Evolutionary conservation across 2,888 invertebrate species (phyloP), one percentile per base, ranked within the genome.

Genomic region (Eristalis pertinax): DNA sequence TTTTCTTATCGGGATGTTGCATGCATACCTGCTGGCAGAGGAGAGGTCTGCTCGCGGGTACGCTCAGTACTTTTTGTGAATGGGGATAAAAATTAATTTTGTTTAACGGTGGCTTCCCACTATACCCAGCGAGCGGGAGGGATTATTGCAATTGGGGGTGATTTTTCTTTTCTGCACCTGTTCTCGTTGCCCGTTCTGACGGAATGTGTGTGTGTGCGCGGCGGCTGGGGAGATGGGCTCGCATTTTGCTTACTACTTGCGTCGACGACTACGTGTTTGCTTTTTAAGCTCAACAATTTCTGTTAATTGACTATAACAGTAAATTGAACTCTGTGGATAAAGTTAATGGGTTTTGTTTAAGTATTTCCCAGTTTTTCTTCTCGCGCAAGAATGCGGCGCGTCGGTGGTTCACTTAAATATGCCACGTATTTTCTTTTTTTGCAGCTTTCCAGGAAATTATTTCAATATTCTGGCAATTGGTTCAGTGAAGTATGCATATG

Each of bases 291-390:
- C 32, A 56, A n/a, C 41, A 15, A 19, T 29, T 73, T 85, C 19
- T 50, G 50, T 85, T 85, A 85, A 81, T 87, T 87, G 87, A 84
- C 87, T 72, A 87, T 87, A 87, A 87, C 87, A 79, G 83, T 87
- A 87, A 84, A 87, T 87, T 84, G 84, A 43, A 79, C 84, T 4
- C 43, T 73, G 75, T 84, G 84, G 79, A 79, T 84, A 87, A 87
- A 84, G 79, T 87, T 79, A 84, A 87, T 87, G 79, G 87, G 41
- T 79, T 84, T 79, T 84, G 84, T 84, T 84, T 76, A 79, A 84
- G 79, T 75, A 78, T 69, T 75, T 72, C 64, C 29, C 29, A 38
- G 38, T 63, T 76, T 43, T 38, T 65, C 50, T 50, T 64, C 63
- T 76, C 56, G 60, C 60, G 4, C 26, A 29, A 50, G 50, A 50